Evolutionary conservation across 2,888 invertebrate species (phyloP), one percentile per base, ranked within the genome.

Genomic region (Apamea monoglypha): DNA sequence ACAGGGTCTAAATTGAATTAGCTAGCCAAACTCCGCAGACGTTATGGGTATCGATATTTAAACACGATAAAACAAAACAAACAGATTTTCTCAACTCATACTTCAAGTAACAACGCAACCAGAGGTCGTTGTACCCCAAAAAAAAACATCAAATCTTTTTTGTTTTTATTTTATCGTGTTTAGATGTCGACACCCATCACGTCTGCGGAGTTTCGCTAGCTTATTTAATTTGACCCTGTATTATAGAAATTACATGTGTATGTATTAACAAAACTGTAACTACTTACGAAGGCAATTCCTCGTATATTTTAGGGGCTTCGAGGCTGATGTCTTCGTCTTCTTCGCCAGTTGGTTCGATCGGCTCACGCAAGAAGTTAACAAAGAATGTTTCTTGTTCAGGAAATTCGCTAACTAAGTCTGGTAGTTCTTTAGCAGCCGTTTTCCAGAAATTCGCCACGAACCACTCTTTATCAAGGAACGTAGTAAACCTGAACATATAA

Each of bases 231-330:
- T 40, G 40, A 40, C 40, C 40, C 40, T 40, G 40, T 40, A 69
- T 29, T 36, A 36, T 36, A 40, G 40, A 40, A 40, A 40, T 40
- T 40, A 40, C 7, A 40, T 40, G 40, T 40, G 40, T 40, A 32
- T 14, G 36, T 40, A 29, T 8, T 32, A 47, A 47, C 7, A 21
- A 63, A 70, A 64, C 14, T 18, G 6, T 32, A 32, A 59, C 10
- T 40, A 90, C 93, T 91, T 94, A 98, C 97, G 97, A 97, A 67
- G 98, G 98, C 83, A 98, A 97, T 95, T 98, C 98, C 94, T 99
- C 99, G 92, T 99, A 99, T 80, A 98, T 96, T 94, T 99, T 98
- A 0, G 99, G 99, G 0, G 98, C 98, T 63, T 98, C 98, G 72
- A 98, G 97, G 67, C 97, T 97, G 84, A 98, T 97, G 87, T 98